Conservation (phyloP, 2,113 vertebrate genomes). For the Eira barbara region DNA sequence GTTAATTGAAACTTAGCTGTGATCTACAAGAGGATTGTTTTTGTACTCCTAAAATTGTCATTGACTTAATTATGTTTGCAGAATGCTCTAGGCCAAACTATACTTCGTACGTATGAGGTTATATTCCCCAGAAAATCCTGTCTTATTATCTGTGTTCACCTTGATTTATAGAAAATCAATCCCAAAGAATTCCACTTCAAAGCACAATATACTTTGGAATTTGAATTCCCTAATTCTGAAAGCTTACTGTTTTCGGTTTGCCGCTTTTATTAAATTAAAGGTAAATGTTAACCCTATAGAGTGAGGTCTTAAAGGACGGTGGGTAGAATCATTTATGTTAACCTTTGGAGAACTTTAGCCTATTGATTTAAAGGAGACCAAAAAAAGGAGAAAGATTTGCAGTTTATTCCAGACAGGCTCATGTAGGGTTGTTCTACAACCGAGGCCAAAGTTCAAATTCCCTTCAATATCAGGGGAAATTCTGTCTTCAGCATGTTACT, state of each 20-base stretch:
- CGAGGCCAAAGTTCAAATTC: constrained; percentile 59
- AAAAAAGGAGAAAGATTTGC: background rate
- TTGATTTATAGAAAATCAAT: constrained; percentile 2
- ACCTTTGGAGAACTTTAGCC: background rate
- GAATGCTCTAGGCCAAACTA: background rate
- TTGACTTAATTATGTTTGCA: background rate
- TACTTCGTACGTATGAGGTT: background rate
- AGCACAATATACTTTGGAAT: background rate
- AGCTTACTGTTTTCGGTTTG: background rate
- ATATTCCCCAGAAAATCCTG: background rate
- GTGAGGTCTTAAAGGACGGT: background rate
- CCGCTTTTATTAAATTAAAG: background rate
- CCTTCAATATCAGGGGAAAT: constrained; percentile 22
- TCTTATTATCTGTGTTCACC: background rate
- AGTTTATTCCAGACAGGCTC: background rate
- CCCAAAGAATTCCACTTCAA: background rate
- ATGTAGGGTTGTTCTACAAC: background rate
- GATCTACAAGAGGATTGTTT: background rate
- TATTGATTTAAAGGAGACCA: background rate
- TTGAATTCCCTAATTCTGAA: constrained; percentile 1
- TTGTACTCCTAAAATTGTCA: background rate
- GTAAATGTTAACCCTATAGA: background rate
- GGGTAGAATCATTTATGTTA: background rate
- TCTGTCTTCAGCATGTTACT: constrained; percentile 24
- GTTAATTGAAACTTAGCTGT: constrained; percentile 7